phyloP scores from a whole-genome alignment of 2,888 invertebrate genomes.

The Nomada fucata region DNA sequence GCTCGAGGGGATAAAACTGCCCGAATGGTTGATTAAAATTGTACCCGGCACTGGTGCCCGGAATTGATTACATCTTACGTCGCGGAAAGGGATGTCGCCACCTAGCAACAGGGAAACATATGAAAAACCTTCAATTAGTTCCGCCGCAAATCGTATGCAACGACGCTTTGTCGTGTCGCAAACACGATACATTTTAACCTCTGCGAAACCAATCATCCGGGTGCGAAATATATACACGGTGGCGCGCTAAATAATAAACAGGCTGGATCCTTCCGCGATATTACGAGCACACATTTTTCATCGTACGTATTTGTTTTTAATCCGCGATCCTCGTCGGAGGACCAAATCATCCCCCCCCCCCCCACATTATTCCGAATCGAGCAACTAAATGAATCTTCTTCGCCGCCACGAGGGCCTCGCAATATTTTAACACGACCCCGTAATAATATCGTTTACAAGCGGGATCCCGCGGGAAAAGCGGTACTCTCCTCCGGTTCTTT shows the following conservation, averaged over 20 bases:
- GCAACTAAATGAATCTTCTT: conserved; percentile 51
- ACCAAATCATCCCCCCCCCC: conserved; percentile 47
- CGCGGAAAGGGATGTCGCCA: conserved; percentile 9
- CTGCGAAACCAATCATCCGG: conserved; percentile 4
- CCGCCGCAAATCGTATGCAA: too few species aligned
- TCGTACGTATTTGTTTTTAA: conserved; percentile 38
- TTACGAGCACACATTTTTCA: conserved; percentile 10
- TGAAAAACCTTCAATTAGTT: conserved; percentile 5
- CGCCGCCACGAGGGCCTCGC: conserved; percentile 34
- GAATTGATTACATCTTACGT: conserved; percentile 33
- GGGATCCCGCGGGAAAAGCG: conserved; percentile 44
- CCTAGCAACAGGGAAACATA: conserved; percentile 33
- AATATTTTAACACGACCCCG: conserved; percentile 60
- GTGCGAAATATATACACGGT: neutral
- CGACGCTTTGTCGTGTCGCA: neutral
- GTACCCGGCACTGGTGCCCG: neutral
- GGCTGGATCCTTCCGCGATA: conserved; percentile 8
- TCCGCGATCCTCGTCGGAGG: conserved; percentile 38
- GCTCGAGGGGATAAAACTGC: neutral
- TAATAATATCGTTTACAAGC: conserved; percentile 65
- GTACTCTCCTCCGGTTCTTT: conserved; percentile 54
- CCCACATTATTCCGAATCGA: conserved; percentile 27
- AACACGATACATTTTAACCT: neutral
- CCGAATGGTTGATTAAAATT: neutral
- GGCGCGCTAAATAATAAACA: conserved; percentile 24